These are phyloP conservation scores for Tachypleus tridentatus DNA, from an alignment of 1,140 invertebrate genomes.

Conservation along the genomic window DNA sequence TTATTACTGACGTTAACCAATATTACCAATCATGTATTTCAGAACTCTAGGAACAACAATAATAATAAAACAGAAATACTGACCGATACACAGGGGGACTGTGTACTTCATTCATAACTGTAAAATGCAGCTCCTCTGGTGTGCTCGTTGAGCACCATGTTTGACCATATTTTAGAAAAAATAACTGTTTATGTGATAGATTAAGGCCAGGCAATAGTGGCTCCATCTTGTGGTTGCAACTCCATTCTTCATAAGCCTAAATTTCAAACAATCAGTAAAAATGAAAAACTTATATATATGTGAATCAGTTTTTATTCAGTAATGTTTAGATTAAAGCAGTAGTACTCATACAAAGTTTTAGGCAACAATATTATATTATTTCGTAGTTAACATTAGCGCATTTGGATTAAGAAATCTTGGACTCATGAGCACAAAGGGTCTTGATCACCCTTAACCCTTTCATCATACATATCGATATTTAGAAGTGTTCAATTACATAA, in stretches of 20 bases:
- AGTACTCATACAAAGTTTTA: too few relatives aligned
- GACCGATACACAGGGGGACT: constrained; percentile 21
- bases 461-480: too few relatives aligned
- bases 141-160: constrained; percentile 28
- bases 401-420: too few relatives aligned
- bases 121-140: constrained; percentile 25
- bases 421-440: too few relatives aligned
- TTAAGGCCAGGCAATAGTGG: constrained; percentile 62
- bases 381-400: too few relatives aligned
- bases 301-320: neutral
- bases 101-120: constrained; percentile 26
- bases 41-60: neutral
- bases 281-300: neutral
- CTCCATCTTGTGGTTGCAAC: constrained; percentile 37
- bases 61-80: neutral
- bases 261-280: neutral
- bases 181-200: constrained; percentile 73
- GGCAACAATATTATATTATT: too few relatives aligned
- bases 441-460: too few relatives aligned
- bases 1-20: neutral
- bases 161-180: constrained; percentile 86
- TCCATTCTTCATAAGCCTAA: constrained; percentile 56
- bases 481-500: too few relatives aligned
- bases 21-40: too few relatives aligned
- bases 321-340: too few relatives aligned